phyloP scores from a whole-genome alignment of 2,888 invertebrate genomes.

The Apotomis capreana region DNA sequence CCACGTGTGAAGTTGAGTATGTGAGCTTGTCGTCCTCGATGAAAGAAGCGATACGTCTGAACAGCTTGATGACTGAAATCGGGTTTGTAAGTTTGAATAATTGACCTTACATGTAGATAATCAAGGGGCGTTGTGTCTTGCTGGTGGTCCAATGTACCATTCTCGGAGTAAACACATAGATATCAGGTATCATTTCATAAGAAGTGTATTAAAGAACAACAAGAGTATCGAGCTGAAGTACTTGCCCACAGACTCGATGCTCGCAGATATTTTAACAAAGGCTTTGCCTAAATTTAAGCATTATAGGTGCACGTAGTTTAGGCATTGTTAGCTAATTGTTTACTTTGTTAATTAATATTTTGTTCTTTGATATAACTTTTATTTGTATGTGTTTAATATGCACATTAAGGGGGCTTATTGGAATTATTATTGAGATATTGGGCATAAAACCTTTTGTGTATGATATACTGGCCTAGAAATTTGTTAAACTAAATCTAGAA shows the following conservation, averaged over 20 bases:
- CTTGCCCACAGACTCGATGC: too few relatives aligned
- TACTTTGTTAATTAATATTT: background rate
- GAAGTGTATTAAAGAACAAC: too few relatives aligned
- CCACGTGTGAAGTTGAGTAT: constrained; percentile 1
- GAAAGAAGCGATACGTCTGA: background rate
- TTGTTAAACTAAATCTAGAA: too few relatives aligned
- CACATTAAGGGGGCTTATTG: background rate
- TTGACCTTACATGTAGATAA: constrained; percentile 2
- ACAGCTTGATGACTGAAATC: constrained; percentile 12
- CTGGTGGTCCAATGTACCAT: too few relatives aligned
- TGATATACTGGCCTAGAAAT: too few relatives aligned
- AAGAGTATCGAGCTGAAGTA: too few relatives aligned
- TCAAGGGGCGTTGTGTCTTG: background rate
- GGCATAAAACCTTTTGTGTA: too few relatives aligned
- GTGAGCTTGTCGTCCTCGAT: background rate
- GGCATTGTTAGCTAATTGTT: background rate
- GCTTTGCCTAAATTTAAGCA: constrained; percentile 7
- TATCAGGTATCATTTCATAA: too few relatives aligned
- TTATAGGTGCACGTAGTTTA: background rate
- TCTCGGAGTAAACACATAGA: too few relatives aligned
- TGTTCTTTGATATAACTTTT: background rate
- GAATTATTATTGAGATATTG: too few relatives aligned
- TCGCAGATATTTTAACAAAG: background rate
- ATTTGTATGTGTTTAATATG: background rate
- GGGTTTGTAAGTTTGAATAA: constrained; percentile 4